These are phyloP conservation scores for Ellobius talpinus DNA, from an alignment of 2,113 vertebrate species.

Conservation along the genomic window DNA sequence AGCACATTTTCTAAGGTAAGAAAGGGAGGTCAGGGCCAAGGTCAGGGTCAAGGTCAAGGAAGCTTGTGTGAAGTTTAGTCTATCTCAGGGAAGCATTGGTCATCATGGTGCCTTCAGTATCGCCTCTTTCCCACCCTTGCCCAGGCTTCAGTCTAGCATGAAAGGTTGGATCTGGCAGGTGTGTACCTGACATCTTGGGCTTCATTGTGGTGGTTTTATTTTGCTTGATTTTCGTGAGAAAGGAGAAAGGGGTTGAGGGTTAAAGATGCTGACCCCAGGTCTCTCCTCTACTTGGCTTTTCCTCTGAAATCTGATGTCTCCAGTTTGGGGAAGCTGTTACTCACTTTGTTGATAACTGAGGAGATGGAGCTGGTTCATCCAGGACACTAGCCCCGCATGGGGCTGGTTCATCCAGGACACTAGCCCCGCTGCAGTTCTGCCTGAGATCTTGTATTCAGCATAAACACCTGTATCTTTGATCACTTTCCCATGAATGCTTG, in stretches of 20 bases:
- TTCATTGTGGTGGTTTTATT: rapidly evolving
- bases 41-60: not conserved
- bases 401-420: not conserved
- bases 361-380: too few relatives aligned
- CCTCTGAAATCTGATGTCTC: not conserved
- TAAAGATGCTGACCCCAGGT: too few relatives aligned
- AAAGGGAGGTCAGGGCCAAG: not conserved
- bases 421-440: not conserved
- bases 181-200: rapidly evolving
- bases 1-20: not conserved
- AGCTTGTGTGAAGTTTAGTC: too few relatives aligned
- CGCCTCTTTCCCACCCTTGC: not conserved
- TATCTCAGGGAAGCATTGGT: not conserved
- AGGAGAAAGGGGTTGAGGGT: not conserved
- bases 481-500: not conserved
- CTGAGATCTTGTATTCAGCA: not conserved
- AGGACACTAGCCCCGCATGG: not conserved
- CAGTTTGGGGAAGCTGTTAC: too few relatives aligned
- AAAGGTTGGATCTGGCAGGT: not conserved
- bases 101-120: not conserved
- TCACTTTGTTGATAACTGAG: too few relatives aligned
- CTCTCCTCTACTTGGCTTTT: not conserved
- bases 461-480: not conserved
- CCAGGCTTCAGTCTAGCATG: not conserved
- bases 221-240: not conserved